phyloP scores from a whole-genome alignment of 2,888 invertebrate species.

The Teleogryllus oceanicus region DNA sequence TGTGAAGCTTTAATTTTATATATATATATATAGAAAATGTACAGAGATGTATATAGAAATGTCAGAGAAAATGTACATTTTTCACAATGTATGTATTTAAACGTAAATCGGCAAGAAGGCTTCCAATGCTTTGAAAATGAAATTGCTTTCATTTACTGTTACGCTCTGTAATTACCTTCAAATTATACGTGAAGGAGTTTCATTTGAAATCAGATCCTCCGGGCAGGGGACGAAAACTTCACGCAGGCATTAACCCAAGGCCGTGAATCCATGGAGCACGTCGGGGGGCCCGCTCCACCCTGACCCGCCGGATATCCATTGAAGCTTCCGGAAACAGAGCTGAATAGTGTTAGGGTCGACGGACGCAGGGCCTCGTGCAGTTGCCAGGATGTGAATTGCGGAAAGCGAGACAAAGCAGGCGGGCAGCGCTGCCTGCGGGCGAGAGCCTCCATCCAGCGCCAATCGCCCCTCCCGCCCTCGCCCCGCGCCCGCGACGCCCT shows the following conservation, averaged over 20 bases:
- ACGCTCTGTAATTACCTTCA: too few relatives aligned
- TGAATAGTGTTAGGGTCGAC: constrained; percentile 30
- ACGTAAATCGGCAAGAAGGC: too few relatives aligned
- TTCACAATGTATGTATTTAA: too few relatives aligned
- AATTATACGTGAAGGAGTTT: too few relatives aligned
- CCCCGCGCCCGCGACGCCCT: neutral
- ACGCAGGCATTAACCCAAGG: constrained; percentile 23
- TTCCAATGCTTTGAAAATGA: too few relatives aligned
- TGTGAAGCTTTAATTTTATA: too few relatives aligned
- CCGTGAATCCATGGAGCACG: constrained; percentile 23
- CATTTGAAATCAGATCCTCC: too few relatives aligned
- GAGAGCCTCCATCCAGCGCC: neutral
- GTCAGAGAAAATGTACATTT: too few relatives aligned
- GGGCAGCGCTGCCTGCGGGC: constrained; percentile 4
- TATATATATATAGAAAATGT: too few relatives aligned
- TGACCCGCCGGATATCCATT: constrained; percentile 29
- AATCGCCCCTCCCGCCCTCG: neutral
- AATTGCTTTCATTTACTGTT: too few relatives aligned
- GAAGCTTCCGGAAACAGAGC: constrained; percentile 27
- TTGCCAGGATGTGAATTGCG: constrained; percentile 9
- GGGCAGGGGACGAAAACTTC: neutral
- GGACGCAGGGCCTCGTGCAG: constrained; percentile 22
- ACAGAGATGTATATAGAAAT: too few relatives aligned
- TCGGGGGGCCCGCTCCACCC: constrained; percentile 27
- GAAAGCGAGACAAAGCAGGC: neutral